These are phyloP conservation scores for Acipenser oxyrinchus DNA, from an alignment of 2,797 vertebrate species.

Conservation along the genomic window DNA sequence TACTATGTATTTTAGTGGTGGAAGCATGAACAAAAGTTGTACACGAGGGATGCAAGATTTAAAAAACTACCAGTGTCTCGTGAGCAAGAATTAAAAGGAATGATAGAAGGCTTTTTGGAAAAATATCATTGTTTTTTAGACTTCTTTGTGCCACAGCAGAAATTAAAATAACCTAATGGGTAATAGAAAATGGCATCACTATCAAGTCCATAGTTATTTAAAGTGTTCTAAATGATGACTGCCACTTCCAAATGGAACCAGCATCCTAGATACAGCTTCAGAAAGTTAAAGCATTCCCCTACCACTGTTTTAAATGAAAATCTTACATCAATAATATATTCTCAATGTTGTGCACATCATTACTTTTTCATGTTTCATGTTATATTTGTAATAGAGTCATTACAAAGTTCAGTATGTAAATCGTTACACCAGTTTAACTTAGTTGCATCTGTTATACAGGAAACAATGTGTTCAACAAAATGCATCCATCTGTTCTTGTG, in stretches of 20 bases:
- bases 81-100: no score
- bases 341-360: constrained; percentile 10
- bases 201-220: not conserved
- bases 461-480: constrained; percentile 11
- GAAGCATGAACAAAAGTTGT: no score
- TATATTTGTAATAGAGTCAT: constrained; percentile 8
- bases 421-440: constrained; percentile 5
- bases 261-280: constrained; percentile 5
- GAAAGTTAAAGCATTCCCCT: constrained; percentile 6
- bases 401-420: constrained; percentile 4
- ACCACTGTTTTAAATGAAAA: not conserved
- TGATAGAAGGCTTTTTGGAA: no score
- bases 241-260: constrained; percentile 17
- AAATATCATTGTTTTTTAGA: not conserved
- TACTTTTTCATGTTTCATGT: constrained; percentile 8
- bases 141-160: not conserved
- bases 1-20: no score
- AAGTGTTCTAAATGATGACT: not conserved
- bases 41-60: no score
- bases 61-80: no score
- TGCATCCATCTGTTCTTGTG: constrained; percentile 10
- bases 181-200: not conserved
- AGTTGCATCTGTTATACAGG: constrained; percentile 30
- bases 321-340: not conserved
- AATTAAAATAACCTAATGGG: not conserved